phyloP scores from a whole-genome alignment of 2,113 vertebrate species.

The Corydoras sp. region DNA sequence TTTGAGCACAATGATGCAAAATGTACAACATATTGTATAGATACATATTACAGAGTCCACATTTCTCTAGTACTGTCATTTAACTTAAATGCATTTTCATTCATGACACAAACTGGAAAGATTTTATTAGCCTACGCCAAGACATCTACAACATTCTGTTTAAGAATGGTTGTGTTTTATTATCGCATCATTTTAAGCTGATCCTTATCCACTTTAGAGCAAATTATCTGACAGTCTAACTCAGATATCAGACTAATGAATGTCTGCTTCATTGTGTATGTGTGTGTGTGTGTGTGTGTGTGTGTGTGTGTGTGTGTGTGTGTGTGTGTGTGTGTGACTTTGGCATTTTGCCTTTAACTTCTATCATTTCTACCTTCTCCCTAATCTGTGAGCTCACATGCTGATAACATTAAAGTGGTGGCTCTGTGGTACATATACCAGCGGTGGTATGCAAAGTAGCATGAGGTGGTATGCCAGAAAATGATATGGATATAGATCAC shows the following conservation, averaged over 20 bases:
- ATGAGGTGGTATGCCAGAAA: too few relatives aligned
- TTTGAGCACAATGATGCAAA: too few relatives aligned
- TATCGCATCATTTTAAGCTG: background rate
- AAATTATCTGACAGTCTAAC: constrained; percentile 8
- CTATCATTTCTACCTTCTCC: constrained; percentile 1
- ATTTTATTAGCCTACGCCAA: too few relatives aligned
- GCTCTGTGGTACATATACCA: too few relatives aligned
- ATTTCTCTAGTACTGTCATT: too few relatives aligned
- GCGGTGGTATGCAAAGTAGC: too few relatives aligned
- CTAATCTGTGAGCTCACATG: constrained; percentile 15
- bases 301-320: too few relatives aligned
- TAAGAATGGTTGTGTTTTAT: background rate
- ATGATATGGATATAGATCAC: too few relatives aligned
- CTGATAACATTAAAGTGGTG: constrained; percentile 1
- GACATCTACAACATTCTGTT: background rate
- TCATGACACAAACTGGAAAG: too few relatives aligned
- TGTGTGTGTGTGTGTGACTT: constrained; percentile 22
- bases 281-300: background rate
- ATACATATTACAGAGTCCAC: too few relatives aligned
- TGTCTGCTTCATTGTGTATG: constrained; percentile 17
- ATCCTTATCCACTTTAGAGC: constrained; percentile 28
- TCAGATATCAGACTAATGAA: constrained; percentile 17
- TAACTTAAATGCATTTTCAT: too few relatives aligned
- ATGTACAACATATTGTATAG: too few relatives aligned
- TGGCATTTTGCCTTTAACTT: constrained; percentile 22